phyloP scores from a whole-genome alignment of 2,888 invertebrate species.

The Onthophagus sagittarius region DNA sequence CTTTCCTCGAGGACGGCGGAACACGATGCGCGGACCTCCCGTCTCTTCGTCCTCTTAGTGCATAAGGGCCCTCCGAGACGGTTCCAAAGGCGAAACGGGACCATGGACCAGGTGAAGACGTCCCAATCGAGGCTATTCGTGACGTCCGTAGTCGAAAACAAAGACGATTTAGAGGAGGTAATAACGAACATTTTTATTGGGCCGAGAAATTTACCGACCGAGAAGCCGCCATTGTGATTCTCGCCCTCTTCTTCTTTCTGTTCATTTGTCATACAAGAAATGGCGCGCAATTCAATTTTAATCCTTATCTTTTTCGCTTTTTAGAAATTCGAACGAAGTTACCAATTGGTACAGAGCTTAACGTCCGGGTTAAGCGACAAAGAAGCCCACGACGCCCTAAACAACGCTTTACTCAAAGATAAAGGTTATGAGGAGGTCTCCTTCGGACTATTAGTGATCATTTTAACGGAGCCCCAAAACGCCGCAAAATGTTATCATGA shows the following conservation, averaged over 20 bases:
- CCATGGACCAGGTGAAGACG: slow-evolving; percentile 59
- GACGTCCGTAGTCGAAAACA: slow-evolving; percentile 79
- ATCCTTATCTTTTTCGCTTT: slow-evolving; percentile 19
- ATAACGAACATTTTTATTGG: slow-evolving; percentile 48
- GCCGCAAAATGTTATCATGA: slow-evolving; percentile 88
- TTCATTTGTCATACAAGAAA: slow-evolving; percentile 38
- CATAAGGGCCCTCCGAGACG: slow-evolving; percentile 52
- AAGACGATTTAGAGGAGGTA: slow-evolving; percentile 91
- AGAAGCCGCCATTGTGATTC: slow-evolving; percentile 54
- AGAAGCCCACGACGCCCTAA: slow-evolving; percentile 88
- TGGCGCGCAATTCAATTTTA: slow-evolving; percentile 44
- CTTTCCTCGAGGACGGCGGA: slow-evolving; percentile 49
- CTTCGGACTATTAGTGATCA: slow-evolving; percentile 82
- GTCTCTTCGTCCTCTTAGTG: slow-evolving; percentile 53
- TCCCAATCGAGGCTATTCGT: slow-evolving; percentile 72
- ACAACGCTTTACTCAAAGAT: slow-evolving; percentile 84
- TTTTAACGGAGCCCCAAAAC: slow-evolving; percentile 79
- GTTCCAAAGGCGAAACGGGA: slow-evolving; percentile 48
- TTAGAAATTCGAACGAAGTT: slow-evolving; percentile 88
- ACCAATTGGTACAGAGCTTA: slow-evolving; percentile 70
- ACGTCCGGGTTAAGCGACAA: slow-evolving; percentile 85
- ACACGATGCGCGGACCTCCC: slow-evolving; percentile 59
- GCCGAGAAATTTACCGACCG: slow-evolving; percentile 44
- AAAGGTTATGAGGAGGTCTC: slow-evolving; percentile 91
- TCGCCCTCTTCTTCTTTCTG: slow-evolving; percentile 46